Base-by-base conservation (phyloP, 2,797 vertebrate species). In the Petrocephalus sullivani region DNA sequence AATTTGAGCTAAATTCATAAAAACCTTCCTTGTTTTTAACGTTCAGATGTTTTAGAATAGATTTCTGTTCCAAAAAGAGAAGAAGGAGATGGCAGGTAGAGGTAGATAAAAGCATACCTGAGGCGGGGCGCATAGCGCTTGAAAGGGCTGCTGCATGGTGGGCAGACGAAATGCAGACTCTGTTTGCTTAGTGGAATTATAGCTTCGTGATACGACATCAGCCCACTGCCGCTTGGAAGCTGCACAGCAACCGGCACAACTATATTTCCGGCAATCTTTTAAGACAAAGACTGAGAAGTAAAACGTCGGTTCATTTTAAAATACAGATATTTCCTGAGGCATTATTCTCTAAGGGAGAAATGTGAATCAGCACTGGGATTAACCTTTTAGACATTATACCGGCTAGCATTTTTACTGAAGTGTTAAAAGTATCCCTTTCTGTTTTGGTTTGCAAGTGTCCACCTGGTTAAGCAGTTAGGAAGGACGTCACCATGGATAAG, bases 111-210 rank as follows among this genome's bases (percentile, higher is more conserved):
- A 86, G 33, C 54, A 86, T 28, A 58, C 21, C 19, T 86, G 57
- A 85, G 54, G 23, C 83, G 23, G 85, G 60, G 6, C 7, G 14
- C 28, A 5, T 7, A 61, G 57, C 28, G 12, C 54, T 41, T 41
- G 56, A 57, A 21, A 51, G 46, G 7, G 37, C 61, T 28, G 41
- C 10, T 2, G 21, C 9, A 53, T 33, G 41, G 21, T 28, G 61
- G 56, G 19, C 64, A 78, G 51, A 71, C 57, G 87, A 14, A 71
- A 75, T 49, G 64, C 51, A 78, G 64, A 51, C 21, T 0, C 64
- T 87, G 87, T 78, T 75, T 78, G 51, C 49, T 78, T 51, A 87
- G 16, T 56, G 67, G 78, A 49, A 67, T 28, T 71, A 51, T 12
- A 87, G 64, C 51, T 9, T 14, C 49, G n/a, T 8, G 86, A 46